phyloP scores from a whole-genome alignment of 2,797 vertebrate genomes.

The Garrulus glandarius region DNA sequence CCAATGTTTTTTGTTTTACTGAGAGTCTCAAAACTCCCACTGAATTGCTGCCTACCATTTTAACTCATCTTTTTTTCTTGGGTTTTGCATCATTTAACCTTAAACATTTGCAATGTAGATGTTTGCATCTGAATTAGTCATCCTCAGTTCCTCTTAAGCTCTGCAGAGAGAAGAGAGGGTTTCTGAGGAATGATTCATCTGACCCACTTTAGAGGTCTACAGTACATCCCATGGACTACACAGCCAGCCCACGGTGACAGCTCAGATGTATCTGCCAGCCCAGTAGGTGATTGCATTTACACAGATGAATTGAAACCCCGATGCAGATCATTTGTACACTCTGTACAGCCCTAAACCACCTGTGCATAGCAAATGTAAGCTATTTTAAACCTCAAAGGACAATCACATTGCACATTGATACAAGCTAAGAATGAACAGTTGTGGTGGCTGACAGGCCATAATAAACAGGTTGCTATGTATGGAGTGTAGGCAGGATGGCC shows the following conservation, averaged over 20 bases:
- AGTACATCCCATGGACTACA: not conserved
- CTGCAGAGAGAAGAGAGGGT: not conserved
- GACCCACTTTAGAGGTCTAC: not conserved
- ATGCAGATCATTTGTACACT: not conserved
- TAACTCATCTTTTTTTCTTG: not conserved
- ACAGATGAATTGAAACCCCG: not conserved
- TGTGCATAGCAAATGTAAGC: not conserved
- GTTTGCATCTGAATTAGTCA: conserved; percentile 2
- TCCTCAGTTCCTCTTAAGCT: not conserved
- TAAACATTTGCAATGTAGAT: not conserved
- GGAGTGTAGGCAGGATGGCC: not conserved
- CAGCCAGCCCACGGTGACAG: not conserved
- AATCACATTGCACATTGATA: not conserved
- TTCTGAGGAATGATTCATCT: conserved; percentile 39
- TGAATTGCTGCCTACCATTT: not conserved
- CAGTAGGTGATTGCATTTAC: not conserved
- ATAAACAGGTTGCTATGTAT: not conserved
- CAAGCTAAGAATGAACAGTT: not conserved
- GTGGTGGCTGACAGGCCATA: accelerated
- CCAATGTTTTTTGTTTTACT: not conserved
- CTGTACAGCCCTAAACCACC: not conserved
- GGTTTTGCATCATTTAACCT: not conserved
- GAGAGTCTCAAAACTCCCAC: not conserved
- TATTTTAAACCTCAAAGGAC: conserved; percentile 35
- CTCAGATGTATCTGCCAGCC: not conserved